These are phyloP conservation scores for Fistularia tabacaria DNA, from an alignment of 2,797 vertebrate species.

Conservation along the genomic window DNA sequence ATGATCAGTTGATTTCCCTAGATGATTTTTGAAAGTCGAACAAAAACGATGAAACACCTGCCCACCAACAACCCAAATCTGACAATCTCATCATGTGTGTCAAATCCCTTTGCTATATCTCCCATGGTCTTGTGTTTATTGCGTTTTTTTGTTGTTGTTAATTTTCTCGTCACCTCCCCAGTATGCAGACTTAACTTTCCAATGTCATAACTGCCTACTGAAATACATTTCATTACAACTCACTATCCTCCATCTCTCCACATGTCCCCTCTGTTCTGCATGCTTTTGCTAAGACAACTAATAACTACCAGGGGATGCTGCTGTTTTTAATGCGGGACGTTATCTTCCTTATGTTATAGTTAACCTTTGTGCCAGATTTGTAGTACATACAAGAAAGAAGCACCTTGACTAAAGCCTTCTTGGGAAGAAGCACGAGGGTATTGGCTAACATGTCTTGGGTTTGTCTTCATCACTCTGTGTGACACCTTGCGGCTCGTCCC, in stretches of 20 bases:
- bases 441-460: neutral
- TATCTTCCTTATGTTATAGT: slow-evolving; percentile 17
- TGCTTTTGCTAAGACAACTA: slow-evolving; percentile 14
- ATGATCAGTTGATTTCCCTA: too few relatives aligned
- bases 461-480: slow-evolving; percentile 1
- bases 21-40: too few relatives aligned
- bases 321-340: slow-evolving; percentile 15
- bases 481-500: too few relatives aligned
- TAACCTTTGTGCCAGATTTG: slow-evolving; percentile 21
- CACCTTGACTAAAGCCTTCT: slow-evolving; percentile 25
- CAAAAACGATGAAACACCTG: too few relatives aligned
- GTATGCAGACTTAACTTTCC: neutral
- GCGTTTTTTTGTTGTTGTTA: too few relatives aligned
- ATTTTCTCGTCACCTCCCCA: too few relatives aligned
- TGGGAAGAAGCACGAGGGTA: slow-evolving; percentile 6
- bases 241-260: neutral
- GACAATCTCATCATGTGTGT: too few relatives aligned
- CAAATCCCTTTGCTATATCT: too few relatives aligned
- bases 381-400: slow-evolving; percentile 11
- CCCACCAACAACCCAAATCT: too few relatives aligned
- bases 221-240: too few relatives aligned
- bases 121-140: too few relatives aligned
- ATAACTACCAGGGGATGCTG: slow-evolving; percentile 29
- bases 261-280: neutral
- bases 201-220: neutral